Evolutionary conservation across 2,797 vertebrate species (phyloP).

Genomic region (Discoglossus pictus): DNA sequence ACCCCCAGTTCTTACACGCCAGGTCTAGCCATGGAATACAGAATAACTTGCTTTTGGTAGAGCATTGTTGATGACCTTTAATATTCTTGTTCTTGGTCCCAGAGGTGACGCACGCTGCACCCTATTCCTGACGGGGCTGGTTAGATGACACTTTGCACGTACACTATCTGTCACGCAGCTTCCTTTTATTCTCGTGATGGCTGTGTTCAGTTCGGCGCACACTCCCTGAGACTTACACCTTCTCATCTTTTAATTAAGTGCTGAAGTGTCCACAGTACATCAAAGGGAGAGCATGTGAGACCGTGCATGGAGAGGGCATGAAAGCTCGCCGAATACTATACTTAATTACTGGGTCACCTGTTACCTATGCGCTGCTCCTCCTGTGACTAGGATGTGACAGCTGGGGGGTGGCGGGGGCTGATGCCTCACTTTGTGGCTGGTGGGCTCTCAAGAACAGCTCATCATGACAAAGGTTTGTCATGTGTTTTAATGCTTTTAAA

Average conservation of each 20-base stretch:
- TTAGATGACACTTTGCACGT: no score
- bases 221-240: not conserved
- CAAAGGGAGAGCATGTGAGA: conserved; percentile 18
- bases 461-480: no score
- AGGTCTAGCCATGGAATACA: no score
- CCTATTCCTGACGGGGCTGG: no score
- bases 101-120: no score
- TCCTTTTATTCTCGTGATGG: not conserved
- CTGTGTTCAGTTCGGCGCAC: not conserved
- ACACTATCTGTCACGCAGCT: not conserved
- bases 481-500: no score
- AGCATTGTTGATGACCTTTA: no score
- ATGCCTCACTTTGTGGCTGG: not conserved
- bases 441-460: not conserved
- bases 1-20: no score
- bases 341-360: conserved; percentile 61
- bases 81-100: no score
- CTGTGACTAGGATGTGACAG: conserved; percentile 1
- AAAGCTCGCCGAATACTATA: conserved; percentile 60
- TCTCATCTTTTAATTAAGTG: conserved; percentile 29
- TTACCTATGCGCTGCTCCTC: conserved; percentile 29
- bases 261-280: conserved; percentile 33
- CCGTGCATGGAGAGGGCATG: conserved; percentile 58
- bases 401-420: not conserved
- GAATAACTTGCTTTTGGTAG: no score